phyloP scores from a whole-genome alignment of 92 coral and sea anemone genomes.

The Epizoanthus rinbou region DNA sequence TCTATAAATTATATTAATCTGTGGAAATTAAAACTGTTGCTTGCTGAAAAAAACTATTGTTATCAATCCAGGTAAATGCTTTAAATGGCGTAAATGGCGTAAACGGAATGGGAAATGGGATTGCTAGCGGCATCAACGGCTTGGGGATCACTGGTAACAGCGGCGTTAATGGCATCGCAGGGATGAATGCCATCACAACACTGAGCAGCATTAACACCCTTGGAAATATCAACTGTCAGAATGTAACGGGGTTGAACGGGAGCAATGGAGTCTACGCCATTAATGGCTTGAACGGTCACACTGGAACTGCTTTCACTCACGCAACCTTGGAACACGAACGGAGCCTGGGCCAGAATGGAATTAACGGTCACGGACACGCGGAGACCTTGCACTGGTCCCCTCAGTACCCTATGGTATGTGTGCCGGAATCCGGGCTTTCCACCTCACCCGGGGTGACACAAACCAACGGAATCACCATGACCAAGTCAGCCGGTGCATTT shows the following conservation, averaged over 20 bases:
- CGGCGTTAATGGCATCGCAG: conserved; percentile 74
- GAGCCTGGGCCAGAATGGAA: conserved; percentile 62
- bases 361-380: conserved; percentile 72
- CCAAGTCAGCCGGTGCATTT: conserved; percentile 67
- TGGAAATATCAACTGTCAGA: conserved; percentile 80
- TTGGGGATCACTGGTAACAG: conserved; percentile 87
- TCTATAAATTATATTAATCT: too few relatives aligned
- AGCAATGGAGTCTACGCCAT: conserved; percentile 84
- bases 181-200: conserved; percentile 80
- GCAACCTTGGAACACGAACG: conserved; percentile 75
- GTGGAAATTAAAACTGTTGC: too few relatives aligned
- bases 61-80: conserved; percentile 80
- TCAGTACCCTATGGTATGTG: conserved; percentile 91
- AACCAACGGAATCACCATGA: conserved; percentile 64
- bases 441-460: conserved; percentile 72
- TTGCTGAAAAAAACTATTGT: background rate
- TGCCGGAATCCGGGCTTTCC: conserved; percentile 87
- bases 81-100: conserved; percentile 85
- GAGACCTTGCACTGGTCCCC: conserved; percentile 97
- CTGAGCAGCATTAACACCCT: conserved; percentile 80
- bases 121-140: conserved; percentile 92
- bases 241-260: conserved; percentile 75
- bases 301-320: conserved; percentile 71
- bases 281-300: conserved; percentile 86
- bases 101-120: conserved; percentile 80